These are phyloP conservation scores for Sinosuthora webbiana DNA, from an alignment of 2,113 vertebrate genomes.

Conservation along the genomic window DNA sequence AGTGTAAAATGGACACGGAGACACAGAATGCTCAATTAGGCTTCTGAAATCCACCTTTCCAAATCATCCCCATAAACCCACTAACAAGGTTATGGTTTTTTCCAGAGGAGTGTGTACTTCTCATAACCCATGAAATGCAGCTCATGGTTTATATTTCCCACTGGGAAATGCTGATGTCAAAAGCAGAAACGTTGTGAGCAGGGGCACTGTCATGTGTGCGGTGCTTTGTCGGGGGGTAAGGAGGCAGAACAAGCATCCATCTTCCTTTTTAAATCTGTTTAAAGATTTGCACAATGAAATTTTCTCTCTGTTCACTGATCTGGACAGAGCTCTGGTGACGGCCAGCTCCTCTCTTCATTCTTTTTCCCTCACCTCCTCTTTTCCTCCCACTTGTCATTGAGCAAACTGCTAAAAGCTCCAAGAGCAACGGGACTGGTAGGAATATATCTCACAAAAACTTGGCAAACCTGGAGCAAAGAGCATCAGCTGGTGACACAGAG, in stretches of 20 bases:
- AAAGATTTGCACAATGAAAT: not conserved
- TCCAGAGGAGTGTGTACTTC: not conserved
- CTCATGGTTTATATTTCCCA: not conserved
- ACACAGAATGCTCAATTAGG: conserved; percentile 42
- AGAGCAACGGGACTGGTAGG: not conserved
- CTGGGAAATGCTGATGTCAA: not conserved
- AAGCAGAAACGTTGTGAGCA: not conserved
- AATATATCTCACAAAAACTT: fast-evolving
- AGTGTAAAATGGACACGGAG: conserved; percentile 53
- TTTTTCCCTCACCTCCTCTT: not conserved
- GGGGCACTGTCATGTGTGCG: not conserved
- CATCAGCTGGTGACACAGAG: not conserved
- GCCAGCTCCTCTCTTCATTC: not conserved
- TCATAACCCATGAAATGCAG: fast-evolving
- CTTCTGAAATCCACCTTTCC: conserved; percentile 56
- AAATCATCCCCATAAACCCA: not conserved
- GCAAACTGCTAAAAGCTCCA: not conserved
- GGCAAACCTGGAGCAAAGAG: not conserved
- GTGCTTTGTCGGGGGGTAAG: not conserved
- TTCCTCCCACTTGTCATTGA: not conserved
- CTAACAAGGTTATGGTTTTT: not conserved
- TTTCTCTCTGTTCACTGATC: not conserved
- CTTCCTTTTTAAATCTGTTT: not conserved
- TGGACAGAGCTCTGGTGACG: not conserved
- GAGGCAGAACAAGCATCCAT: not conserved